Evolutionary conservation across 2,797 vertebrate genomes (phyloP).

Genomic region (Nyctibius grandis): DNA sequence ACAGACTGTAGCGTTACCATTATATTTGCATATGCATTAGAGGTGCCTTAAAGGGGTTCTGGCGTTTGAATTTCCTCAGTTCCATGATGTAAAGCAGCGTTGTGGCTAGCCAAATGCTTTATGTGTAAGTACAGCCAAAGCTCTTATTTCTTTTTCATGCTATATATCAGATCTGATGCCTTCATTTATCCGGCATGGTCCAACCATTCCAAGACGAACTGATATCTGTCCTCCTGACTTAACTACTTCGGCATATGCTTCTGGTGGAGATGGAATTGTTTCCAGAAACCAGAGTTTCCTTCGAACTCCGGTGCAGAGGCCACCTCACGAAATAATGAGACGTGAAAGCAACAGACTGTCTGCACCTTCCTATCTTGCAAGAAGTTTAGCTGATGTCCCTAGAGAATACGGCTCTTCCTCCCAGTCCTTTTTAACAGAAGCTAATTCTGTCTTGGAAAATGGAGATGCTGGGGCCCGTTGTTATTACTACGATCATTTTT

Average conservation of each 20-base stretch:
- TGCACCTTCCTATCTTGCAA: constrained; percentile 87
- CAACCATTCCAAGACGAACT: constrained; percentile 91
- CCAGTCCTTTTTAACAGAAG: constrained; percentile 88
- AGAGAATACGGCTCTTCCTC: constrained; percentile 87
- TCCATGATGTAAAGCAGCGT: fast-evolving
- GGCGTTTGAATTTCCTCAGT: fast-evolving
- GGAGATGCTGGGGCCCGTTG: constrained; percentile 83
- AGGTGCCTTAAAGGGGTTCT: background rate
- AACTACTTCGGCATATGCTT: constrained; percentile 31
- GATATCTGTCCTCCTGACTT: constrained; percentile 86
- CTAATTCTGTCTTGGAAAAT: constrained; percentile 83
- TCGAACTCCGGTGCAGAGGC: constrained; percentile 81
- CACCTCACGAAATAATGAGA: constrained; percentile 87
- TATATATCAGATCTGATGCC: constrained; percentile 90
- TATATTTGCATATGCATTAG: fast-evolving
- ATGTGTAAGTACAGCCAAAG: background rate
- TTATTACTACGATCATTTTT: constrained; percentile 87
- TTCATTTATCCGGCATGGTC: constrained; percentile 96
- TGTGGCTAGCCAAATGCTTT: fast-evolving
- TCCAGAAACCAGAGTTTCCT: constrained; percentile 90
- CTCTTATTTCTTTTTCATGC: background rate
- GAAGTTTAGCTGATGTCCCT: constrained; percentile 86
- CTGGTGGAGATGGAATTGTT: constrained; percentile 77
- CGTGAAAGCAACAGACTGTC: constrained; percentile 94
- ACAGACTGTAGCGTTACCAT: fast-evolving